phyloP scores from a whole-genome alignment of 2,888 invertebrate species.

The Rhopalosiphum nymphaeae region DNA sequence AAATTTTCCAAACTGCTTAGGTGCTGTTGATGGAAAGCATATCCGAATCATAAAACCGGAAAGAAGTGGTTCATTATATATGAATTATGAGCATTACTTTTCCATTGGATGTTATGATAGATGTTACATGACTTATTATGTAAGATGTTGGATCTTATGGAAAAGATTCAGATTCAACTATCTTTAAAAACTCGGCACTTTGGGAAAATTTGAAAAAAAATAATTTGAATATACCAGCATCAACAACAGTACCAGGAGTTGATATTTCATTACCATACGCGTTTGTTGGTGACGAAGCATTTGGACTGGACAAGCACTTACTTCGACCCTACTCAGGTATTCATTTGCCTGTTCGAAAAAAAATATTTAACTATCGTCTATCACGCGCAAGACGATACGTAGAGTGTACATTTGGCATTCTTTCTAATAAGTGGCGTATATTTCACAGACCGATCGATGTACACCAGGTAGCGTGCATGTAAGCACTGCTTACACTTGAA shows the following conservation, averaged over 20 bases:
- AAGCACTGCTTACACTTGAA: too few relatives aligned
- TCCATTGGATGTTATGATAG: too few relatives aligned
- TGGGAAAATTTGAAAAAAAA: constrained; percentile 32
- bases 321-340: too few relatives aligned
- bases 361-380: background rate
- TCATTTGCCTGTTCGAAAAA: too few relatives aligned
- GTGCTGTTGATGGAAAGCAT: too few relatives aligned
- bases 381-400: constrained; percentile 67
- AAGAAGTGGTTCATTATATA: constrained; percentile 66
- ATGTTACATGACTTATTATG: too few relatives aligned
- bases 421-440: constrained; percentile 69
- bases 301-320: constrained; percentile 31
- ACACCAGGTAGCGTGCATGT: too few relatives aligned
- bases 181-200: constrained; percentile 66
- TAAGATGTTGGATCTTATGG: constrained; percentile 67
- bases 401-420: constrained; percentile 68
- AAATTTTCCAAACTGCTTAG: constrained; percentile 60
- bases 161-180: constrained; percentile 69
- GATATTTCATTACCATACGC: constrained; percentile 48
- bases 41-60: too few relatives aligned
- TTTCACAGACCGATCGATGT: constrained; percentile 69
- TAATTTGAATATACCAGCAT: constrained; percentile 46
- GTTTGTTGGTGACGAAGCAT: constrained; percentile 59
- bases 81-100: too few relatives aligned
- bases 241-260: constrained; percentile 29